Conservation (phyloP, 2,888 invertebrate species). For the Mesochorus sp. region DNA sequence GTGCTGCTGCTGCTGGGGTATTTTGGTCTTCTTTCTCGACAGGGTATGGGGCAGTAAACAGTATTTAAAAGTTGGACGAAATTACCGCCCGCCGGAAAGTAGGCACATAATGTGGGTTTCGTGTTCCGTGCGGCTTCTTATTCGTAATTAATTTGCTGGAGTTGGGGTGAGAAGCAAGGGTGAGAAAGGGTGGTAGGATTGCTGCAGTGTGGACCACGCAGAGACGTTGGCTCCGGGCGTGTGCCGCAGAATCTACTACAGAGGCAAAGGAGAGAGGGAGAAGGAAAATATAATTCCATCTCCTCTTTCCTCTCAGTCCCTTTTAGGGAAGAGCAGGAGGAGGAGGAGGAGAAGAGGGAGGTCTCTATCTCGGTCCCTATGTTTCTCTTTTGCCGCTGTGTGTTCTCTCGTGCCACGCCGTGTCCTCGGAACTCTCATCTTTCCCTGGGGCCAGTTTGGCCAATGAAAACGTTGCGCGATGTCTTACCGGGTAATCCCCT, state of each 20-base stretch:
- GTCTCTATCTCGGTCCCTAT: background rate
- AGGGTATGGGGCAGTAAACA: conserved; percentile 55
- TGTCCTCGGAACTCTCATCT: background rate
- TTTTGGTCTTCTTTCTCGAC: conserved; percentile 13
- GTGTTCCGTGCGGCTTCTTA: conserved; percentile 67
- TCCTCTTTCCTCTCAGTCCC: background rate
- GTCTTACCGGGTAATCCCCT: conserved; percentile 16
- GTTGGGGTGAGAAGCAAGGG: conserved; percentile 19
- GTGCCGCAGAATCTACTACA: conserved; percentile 2
- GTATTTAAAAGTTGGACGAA: conserved; percentile 67
- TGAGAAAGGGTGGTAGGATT: background rate
- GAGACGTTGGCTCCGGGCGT: conserved; percentile 27
- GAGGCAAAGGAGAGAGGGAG: background rate
- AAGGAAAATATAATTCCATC: background rate
- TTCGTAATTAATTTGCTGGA: conserved; percentile 69
- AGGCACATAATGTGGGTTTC: conserved; percentile 69
- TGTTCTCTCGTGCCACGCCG: conserved; percentile 7
- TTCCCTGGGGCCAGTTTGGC: conserved; percentile 16
- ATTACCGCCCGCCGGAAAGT: conserved; percentile 60
- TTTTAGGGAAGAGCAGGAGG: too few species aligned
- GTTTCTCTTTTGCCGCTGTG: background rate
- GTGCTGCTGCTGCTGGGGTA: background rate
- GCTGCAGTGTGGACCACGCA: conserved; percentile 3
- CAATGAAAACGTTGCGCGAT: conserved; percentile 24
- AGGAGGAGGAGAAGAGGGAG: too few species aligned